Conservation (phyloP, 2,888 invertebrate species). For the Piscicola geometra region DNA sequence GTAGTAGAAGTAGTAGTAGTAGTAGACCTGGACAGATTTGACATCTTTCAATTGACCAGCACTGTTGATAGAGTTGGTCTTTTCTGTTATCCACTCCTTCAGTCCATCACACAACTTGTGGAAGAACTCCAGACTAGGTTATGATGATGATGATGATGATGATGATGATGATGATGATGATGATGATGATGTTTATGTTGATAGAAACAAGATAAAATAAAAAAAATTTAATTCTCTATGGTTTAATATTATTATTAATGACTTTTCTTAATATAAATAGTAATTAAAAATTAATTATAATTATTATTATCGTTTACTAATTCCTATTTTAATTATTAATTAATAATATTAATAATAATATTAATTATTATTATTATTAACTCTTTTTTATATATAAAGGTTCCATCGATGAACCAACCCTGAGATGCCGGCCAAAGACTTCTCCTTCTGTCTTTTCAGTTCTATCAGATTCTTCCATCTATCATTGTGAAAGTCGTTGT, state of each 20-base stretch:
- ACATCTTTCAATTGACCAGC: slow-evolving; percentile 71
- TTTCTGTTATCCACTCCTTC: slow-evolving; percentile 92
- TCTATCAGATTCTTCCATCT: slow-evolving; percentile 79
- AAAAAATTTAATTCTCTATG: too few species aligned
- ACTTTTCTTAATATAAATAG: too few species aligned
- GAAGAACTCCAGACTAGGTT: slow-evolving; percentile 80
- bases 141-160: slow-evolving; percentile 28
- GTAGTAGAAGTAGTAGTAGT: too few species aligned
- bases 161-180: slow-evolving; percentile 28
- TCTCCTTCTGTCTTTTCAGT: slow-evolving; percentile 81
- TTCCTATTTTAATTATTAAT: too few species aligned
- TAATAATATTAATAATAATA: too few species aligned
- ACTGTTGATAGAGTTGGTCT: slow-evolving; percentile 66
- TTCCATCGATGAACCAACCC: slow-evolving; percentile 61
- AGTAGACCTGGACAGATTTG: slow-evolving; percentile 72
- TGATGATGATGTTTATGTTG: slow-evolving; percentile 23
- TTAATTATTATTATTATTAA: too few species aligned
- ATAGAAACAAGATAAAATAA: background rate
- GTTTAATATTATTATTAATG: too few species aligned
- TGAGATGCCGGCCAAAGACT: slow-evolving; percentile 82
- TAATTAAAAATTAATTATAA: too few species aligned
- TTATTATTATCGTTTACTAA: too few species aligned
- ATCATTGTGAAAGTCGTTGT: slow-evolving; percentile 26
- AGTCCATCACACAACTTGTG: slow-evolving; percentile 93
- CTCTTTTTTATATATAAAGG: too few species aligned